A percentile compares a stretch with the other conserved stretches of the same genome.
These are phyloP conservation scores for Chironomus tepperi DNA, from an alignment of 1,140 invertebrate species.

Conservation along the genomic window DNA sequence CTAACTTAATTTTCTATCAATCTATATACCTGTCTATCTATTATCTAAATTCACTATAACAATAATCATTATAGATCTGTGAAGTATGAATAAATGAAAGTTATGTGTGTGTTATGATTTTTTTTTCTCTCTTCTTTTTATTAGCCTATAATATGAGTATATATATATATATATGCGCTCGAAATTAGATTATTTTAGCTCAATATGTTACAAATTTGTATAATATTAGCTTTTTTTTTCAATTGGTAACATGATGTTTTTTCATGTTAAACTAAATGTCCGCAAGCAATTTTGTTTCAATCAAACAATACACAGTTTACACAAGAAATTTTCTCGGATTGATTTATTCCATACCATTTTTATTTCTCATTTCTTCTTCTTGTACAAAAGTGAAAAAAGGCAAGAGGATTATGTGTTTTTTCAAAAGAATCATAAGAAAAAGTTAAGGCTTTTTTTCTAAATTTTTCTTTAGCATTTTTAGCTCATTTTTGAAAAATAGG, in stretches of 20 bases:
- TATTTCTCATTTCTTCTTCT: background rate
- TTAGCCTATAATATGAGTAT: background rate
- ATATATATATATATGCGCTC: background rate
- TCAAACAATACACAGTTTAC: background rate
- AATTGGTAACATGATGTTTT: background rate
- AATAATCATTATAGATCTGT: too few species aligned
- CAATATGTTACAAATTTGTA: conserved; percentile 14
- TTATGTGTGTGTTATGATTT: background rate
- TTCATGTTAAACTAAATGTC: conserved; percentile 13
- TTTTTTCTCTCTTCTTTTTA: background rate
- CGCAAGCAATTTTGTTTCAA: background rate
- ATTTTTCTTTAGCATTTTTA: too few species aligned
- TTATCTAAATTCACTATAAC: too few species aligned
- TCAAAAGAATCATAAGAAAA: too few species aligned
- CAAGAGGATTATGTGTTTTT: background rate
- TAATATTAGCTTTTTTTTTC: background rate
- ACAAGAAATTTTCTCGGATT: background rate
- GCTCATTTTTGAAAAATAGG: too few species aligned
- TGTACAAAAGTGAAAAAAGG: background rate
- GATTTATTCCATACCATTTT: conserved; percentile 7
- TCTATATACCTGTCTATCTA: too few species aligned
- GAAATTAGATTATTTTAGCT: conserved; percentile 5
- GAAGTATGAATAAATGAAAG: too few species aligned
- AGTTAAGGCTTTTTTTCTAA: too few species aligned
- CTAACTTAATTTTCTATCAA: too few species aligned